phyloP scores from a whole-genome alignment of 2,113 vertebrate genomes.

The Illadopsis cleaveri region DNA sequence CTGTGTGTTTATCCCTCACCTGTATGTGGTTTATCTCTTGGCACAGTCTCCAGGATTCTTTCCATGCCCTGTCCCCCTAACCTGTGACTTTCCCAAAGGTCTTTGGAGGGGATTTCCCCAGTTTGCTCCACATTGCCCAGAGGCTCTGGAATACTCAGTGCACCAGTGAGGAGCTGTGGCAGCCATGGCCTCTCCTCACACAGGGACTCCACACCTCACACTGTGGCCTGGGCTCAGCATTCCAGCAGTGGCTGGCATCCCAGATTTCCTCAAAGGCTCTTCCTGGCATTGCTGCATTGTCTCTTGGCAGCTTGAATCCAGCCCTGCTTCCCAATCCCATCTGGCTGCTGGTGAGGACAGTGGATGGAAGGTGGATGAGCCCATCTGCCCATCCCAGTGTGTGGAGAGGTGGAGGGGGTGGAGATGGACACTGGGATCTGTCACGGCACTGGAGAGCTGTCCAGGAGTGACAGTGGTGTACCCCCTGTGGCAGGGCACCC shows the following conservation, averaged over 20 bases:
- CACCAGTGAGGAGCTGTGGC: not conserved
- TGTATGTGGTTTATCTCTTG: fast-evolving
- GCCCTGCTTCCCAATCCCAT: not conserved
- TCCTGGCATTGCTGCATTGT: not conserved
- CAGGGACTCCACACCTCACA: fast-evolving
- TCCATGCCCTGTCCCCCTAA: not conserved
- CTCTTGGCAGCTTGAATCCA: not conserved
- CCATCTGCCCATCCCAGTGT: not conserved
- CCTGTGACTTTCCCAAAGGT: not conserved
- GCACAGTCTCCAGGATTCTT: not conserved
- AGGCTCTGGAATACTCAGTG: not conserved
- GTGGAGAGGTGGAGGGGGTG: not conserved
- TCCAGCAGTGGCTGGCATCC: not conserved
- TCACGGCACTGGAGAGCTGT: not conserved
- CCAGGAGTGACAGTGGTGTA: not conserved
- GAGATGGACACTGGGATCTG: not conserved
- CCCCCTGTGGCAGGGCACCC: not conserved
- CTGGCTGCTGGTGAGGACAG: not conserved
- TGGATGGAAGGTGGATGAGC: fast-evolving
- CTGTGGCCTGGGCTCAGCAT: fast-evolving
- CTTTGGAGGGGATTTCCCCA: not conserved
- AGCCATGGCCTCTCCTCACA: not conserved
- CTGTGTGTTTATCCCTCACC: not conserved
- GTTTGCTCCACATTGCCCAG: not conserved
- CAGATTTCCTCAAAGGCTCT: not conserved